phyloP scores from a whole-genome alignment of 2,797 vertebrate genomes.

The Corythornis leucogaster region DNA sequence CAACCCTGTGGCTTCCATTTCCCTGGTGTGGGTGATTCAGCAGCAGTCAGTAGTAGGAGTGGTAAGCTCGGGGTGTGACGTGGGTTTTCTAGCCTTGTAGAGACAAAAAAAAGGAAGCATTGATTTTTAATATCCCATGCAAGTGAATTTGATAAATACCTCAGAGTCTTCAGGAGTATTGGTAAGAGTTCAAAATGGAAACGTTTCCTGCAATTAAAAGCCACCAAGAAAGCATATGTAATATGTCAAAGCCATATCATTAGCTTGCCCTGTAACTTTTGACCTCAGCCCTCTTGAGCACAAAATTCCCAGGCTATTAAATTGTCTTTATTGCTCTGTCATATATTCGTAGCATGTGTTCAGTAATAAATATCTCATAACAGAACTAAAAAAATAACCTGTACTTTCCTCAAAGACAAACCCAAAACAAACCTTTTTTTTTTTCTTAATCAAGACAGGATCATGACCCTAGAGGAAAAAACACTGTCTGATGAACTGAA shows the following conservation, averaged over 20 bases:
- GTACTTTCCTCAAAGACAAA: not conserved
- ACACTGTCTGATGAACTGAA: not conserved
- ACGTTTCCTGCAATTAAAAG: slow-evolving; percentile 1
- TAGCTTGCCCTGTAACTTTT: not conserved
- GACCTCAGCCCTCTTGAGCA: slow-evolving; percentile 14
- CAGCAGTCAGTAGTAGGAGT: not conserved
- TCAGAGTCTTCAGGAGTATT: not conserved
- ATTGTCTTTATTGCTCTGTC: slow-evolving; percentile 12
- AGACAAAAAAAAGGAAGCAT: not conserved
- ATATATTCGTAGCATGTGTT: not conserved
- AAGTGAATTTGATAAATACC: slow-evolving; percentile 5
- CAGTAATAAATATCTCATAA: not conserved
- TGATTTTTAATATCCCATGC: not conserved
- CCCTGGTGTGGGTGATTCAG: accelerated
- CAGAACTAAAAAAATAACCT: not conserved
- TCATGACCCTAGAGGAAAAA: not conserved
- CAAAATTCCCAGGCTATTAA: slow-evolving; percentile 43
- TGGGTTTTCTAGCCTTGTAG: not conserved
- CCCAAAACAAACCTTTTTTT: not conserved
- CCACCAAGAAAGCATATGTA: not conserved
- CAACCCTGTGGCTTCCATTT: not conserved
- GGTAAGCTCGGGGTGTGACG: accelerated
- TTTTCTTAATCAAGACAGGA: not conserved
- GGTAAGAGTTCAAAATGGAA: not conserved
- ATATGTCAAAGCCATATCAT: not conserved